phyloP scores from a whole-genome alignment of 2,888 invertebrate genomes.

The Macaria liturata region DNA sequence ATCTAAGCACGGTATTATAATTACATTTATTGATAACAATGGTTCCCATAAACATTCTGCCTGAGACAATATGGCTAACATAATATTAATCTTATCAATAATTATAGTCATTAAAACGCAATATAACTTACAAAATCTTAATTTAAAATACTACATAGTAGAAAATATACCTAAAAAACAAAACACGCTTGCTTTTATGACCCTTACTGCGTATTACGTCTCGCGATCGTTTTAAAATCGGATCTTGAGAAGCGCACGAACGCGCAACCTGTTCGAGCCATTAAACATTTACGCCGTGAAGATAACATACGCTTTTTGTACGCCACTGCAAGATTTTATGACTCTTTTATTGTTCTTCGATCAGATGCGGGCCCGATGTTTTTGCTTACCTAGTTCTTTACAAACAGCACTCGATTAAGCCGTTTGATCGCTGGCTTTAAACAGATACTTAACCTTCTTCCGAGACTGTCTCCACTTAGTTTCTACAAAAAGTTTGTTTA shows the following conservation, averaged over 20 bases:
- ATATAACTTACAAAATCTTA: too few relatives aligned
- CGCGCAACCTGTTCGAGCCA: slow-evolving; percentile 55
- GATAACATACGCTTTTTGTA: slow-evolving; percentile 75
- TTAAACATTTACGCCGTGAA: slow-evolving; percentile 75
- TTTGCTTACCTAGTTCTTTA: slow-evolving; percentile 58
- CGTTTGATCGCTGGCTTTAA: slow-evolving; percentile 47
- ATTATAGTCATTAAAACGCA: too few relatives aligned
- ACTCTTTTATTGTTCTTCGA: slow-evolving; percentile 71
- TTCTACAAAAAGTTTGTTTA: too few relatives aligned
- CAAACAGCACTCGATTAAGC: slow-evolving; percentile 58
- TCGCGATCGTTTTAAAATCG: slow-evolving; percentile 70
- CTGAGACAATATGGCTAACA: too few relatives aligned
- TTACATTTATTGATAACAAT: too few relatives aligned
- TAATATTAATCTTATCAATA: too few relatives aligned
- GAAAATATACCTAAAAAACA: too few relatives aligned
- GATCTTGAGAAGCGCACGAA: slow-evolving; percentile 61
- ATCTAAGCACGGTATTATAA: too few relatives aligned
- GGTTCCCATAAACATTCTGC: too few relatives aligned
- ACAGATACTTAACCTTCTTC: slow-evolving; percentile 38
- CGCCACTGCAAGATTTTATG: slow-evolving; percentile 69
- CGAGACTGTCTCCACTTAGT: slow-evolving; percentile 2
- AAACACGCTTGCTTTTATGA: neutral
- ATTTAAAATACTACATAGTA: too few relatives aligned
- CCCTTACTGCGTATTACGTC: slow-evolving; percentile 14
- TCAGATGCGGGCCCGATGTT: slow-evolving; percentile 58